These are phyloP conservation scores for Didymodactylos carnosus DNA, from an alignment of 2,888 invertebrate species.

Conservation along the genomic window DNA sequence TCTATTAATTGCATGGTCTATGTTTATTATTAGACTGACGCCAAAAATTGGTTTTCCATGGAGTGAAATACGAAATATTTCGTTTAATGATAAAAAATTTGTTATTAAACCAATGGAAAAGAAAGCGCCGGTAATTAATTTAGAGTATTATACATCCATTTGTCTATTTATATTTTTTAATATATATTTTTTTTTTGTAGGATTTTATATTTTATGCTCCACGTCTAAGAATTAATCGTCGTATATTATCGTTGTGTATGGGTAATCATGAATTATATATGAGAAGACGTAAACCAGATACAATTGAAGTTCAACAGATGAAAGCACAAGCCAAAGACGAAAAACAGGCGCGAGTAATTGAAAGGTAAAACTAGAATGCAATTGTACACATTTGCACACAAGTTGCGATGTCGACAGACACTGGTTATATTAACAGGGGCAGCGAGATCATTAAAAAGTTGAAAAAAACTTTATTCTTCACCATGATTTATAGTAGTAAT, in stretches of 20 bases:
- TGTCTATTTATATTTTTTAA: too few relatives aligned
- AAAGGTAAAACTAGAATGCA: not conserved
- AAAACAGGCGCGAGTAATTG: slow-evolving; percentile 41
- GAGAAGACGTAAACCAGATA: slow-evolving; percentile 93
- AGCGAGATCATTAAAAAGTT: too few relatives aligned
- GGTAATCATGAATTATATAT: slow-evolving; percentile 98
- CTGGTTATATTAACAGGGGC: too few relatives aligned
- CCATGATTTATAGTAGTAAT: too few relatives aligned
- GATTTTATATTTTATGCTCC: slow-evolving; percentile 98
- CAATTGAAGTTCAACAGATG: slow-evolving; percentile 99
- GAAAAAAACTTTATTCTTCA: too few relatives aligned
- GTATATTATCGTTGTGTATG: slow-evolving; percentile 94
- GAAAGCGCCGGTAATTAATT: slow-evolving; percentile 91
- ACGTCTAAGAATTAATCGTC: slow-evolving; percentile 89
- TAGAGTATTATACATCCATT: too few relatives aligned
- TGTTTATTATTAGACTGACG: too few relatives aligned
- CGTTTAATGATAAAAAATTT: slow-evolving; percentile 97
- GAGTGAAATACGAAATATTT: slow-evolving; percentile 98
- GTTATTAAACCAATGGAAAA: slow-evolving; percentile 99
- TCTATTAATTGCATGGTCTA: too few relatives aligned
- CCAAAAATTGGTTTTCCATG: slow-evolving; percentile 98
- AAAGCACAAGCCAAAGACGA: slow-evolving; percentile 95
- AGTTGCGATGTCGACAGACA: too few relatives aligned
- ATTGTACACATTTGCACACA: too few relatives aligned
- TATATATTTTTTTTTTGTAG: too few relatives aligned